A percentile compares a stretch with the other conserved stretches of the same genome.
These are phyloP conservation scores for Pentalonia nigronervosa DNA, from an alignment of 1,140 invertebrate species.

Conservation along the genomic window DNA sequence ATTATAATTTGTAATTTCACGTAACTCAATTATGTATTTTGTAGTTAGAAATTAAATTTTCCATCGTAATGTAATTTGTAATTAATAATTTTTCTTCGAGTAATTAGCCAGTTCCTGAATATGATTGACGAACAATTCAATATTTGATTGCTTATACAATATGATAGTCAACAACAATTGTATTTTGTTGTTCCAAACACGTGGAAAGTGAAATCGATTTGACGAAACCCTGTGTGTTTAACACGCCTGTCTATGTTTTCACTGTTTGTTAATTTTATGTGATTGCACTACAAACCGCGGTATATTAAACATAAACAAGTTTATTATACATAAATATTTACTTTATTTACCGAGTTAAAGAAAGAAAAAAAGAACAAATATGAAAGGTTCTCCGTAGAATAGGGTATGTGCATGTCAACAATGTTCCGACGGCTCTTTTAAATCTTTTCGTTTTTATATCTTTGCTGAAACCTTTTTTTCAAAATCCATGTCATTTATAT, in stretches of 20 bases:
- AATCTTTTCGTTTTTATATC: not conserved
- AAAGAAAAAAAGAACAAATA: not conserved
- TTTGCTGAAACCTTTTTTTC: not conserved
- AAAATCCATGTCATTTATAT: not conserved
- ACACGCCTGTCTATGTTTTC: not conserved
- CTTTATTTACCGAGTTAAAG: not conserved
- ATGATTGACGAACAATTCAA: not conserved
- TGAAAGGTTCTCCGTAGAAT: not conserved
- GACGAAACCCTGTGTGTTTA: not conserved
- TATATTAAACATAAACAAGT: conserved; percentile 4
- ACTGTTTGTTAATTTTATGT: not conserved
- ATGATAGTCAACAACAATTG: not conserved
- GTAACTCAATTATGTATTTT: no score
- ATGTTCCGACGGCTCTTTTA: not conserved
- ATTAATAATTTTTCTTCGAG: no score
- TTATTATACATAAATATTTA: not conserved
- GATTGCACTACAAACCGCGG: not conserved
- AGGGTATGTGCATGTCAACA: not conserved
- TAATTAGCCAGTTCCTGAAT: no score
- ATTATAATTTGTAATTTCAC: no score
- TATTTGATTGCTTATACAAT: not conserved
- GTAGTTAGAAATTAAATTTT: no score
- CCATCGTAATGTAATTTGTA: no score
- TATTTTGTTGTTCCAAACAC: not conserved
- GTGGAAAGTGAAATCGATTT: not conserved